phyloP scores from a whole-genome alignment of 2,888 invertebrate species.

The Agapetus fuscipes region DNA sequence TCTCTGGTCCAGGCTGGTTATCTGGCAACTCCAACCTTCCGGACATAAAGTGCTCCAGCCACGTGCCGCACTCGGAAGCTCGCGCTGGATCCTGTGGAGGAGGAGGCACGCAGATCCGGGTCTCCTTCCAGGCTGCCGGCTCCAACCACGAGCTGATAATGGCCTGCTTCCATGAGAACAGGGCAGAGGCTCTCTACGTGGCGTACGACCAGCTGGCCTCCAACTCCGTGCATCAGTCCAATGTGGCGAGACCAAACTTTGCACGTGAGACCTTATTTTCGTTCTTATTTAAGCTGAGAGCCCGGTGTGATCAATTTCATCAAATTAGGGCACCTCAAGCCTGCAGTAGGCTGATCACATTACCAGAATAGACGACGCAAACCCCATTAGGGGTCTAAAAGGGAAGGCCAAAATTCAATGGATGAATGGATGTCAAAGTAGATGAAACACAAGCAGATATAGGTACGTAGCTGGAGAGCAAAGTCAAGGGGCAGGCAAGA shows the following conservation, averaged over 20 bases:
- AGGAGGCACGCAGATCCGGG: conserved; percentile 20
- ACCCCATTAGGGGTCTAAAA: no score
- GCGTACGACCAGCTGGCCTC: conserved; percentile 13
- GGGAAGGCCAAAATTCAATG: no score
- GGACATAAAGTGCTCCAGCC: conserved; percentile 7
- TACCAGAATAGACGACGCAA: no score
- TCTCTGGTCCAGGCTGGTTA: conserved; percentile 11
- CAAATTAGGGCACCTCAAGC: no score
- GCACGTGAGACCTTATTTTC: conserved; percentile 17
- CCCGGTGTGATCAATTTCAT: no score
- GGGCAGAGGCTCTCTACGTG: conserved; percentile 12
- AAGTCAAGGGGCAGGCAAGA: no score
- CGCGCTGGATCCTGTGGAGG: conserved; percentile 18
- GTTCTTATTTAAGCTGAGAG: no score
- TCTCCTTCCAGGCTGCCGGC: conserved; percentile 2
- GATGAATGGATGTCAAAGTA: no score
- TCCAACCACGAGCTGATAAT: conserved; percentile 2
- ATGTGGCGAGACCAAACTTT: conserved; percentile 12
- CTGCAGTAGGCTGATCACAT: no score
- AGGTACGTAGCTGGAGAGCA: no score
- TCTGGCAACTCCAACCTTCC: conserved; percentile 4
- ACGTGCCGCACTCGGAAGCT: conserved; percentile 4
- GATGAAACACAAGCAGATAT: no score
- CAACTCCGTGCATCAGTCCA: conserved; percentile 6
- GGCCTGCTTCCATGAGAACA: conserved; percentile 11